Conservation (phyloP, 2,888 invertebrate species). For the Xanthia togata region DNA sequence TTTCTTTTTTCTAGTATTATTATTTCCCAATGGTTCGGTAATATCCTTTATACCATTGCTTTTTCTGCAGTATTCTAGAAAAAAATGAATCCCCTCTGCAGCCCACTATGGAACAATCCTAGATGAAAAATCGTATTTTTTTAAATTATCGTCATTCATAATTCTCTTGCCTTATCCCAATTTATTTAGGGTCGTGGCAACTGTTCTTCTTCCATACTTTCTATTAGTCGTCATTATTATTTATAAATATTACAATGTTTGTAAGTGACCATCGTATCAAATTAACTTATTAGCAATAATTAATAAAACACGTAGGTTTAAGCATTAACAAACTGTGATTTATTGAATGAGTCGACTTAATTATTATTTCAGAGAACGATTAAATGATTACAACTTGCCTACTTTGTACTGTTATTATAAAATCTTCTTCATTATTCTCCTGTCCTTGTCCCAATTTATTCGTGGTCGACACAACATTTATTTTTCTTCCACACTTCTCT, state of each 20-base stretch:
- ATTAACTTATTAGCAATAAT: slow-evolving; percentile 55
- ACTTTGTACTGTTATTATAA: not conserved
- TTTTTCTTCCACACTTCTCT: not conserved
- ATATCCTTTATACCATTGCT: not conserved
- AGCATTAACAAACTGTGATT: slow-evolving; percentile 84
- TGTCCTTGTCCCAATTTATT: not conserved
- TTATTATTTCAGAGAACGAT: slow-evolving; percentile 60
- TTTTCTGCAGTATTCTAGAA: not conserved
- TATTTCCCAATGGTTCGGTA: not conserved
- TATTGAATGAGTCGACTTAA: slow-evolving; percentile 72
- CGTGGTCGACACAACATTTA: not conserved
- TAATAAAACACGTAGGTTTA: slow-evolving; percentile 58
- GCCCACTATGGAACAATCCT: not conserved
- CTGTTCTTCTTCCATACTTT: not conserved
- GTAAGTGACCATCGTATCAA: slow-evolving; percentile 35
- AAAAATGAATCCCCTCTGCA: no score
- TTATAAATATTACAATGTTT: slow-evolving; percentile 25
- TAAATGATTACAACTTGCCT: slow-evolving; percentile 60
- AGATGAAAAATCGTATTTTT: not conserved
- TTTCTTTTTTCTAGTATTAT: not conserved
- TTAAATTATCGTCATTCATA: not conserved
- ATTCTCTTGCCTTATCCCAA: not conserved
- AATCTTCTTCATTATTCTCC: not conserved
- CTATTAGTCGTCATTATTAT: not conserved
- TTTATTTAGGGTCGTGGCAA: not conserved